A percentile compares a stretch with the other conserved stretches of the same genome.
phyloP scores from a whole-genome alignment of 2,888 invertebrate genomes.

The Hydriomena furcata region DNA sequence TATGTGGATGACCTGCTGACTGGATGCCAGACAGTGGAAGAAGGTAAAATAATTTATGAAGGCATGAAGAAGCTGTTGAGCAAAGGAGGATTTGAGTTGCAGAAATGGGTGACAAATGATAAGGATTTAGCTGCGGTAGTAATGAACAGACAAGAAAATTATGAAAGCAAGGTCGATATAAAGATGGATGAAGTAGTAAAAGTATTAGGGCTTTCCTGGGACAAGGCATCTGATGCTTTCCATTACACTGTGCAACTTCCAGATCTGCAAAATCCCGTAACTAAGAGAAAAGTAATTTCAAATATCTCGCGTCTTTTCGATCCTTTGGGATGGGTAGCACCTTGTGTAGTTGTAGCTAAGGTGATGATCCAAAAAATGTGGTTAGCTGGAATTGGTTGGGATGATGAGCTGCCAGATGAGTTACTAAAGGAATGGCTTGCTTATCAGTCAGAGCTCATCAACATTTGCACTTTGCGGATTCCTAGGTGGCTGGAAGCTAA shows the following conservation, averaged over 20 bases:
- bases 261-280: constrained; percentile 25
- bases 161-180: constrained; percentile 23
- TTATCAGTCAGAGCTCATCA: background rate
- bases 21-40: constrained; percentile 18
- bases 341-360: constrained; percentile 38
- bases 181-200: constrained; percentile 36
- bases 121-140: too few species aligned
- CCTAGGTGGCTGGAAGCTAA: background rate
- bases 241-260: constrained; percentile 36
- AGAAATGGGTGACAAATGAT: too few species aligned
- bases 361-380: constrained; percentile 45
- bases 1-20: constrained; percentile 37
- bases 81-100: too few species aligned
- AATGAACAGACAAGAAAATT: constrained; percentile 18
- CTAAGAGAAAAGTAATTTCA: constrained; percentile 45
- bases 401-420: constrained; percentile 23
- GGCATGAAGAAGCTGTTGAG: background rate
- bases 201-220: constrained; percentile 43
- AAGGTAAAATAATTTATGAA: background rate
- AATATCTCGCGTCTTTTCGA: constrained; percentile 43
- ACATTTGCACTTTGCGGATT: background rate
- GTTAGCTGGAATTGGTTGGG: constrained; percentile 42
- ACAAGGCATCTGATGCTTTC: constrained; percentile 35
- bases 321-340: constrained; percentile 46
- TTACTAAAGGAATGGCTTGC: background rate